Base-by-base conservation (phyloP, 1,140 invertebrate species). In the Drosophila nannoptera region DNA sequence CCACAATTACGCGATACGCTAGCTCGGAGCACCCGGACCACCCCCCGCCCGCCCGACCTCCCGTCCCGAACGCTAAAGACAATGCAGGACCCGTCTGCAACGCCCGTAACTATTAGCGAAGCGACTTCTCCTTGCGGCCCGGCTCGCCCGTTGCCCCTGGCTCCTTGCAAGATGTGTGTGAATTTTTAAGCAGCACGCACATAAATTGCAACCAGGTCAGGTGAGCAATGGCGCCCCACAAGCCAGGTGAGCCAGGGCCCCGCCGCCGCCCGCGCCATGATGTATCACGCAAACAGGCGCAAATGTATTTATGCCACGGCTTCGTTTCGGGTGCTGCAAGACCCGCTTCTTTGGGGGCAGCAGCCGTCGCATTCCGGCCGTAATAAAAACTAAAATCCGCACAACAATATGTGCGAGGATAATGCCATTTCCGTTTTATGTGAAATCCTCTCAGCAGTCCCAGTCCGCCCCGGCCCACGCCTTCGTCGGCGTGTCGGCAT, bases 321-420 rank as follows among this genome's bases (percentile, higher is more conserved):
- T 42, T 43, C 38, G 11, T 40, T 29, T 60, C n/a, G 22, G 53
- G 22, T 8, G 22, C 38, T 7, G 45, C 60, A 62, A 62, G 60
- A 45, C 48, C 50, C 38, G 46, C 77, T 82, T 78, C 75, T 82
- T 75, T 22, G 75, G 64, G 78, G 78, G 61, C 75, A 78, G 73
- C 72, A 75, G 64, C 52, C 73, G 22, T 22, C 22, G 81, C 77
- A 65, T 66, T 59, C 73, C 64, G 75, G 77, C 70, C 84, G 81
- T 86, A 86, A 86, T 86, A 86, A 86, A 86, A 86, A 86, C 81
- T 86, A 86, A 86, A 86, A 86, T 86, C 81, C 81, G 74, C 81
- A 86, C 82, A 86, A 86, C 81, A 86, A 86, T 86, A 86, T 86
- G 81, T 86, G 81, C 81, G 77, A 81, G 81, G 81, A 86, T 86